Evolutionary conservation across 2,113 vertebrate species (phyloP).

Genomic region (Oreotrochilus melanogaster): DNA sequence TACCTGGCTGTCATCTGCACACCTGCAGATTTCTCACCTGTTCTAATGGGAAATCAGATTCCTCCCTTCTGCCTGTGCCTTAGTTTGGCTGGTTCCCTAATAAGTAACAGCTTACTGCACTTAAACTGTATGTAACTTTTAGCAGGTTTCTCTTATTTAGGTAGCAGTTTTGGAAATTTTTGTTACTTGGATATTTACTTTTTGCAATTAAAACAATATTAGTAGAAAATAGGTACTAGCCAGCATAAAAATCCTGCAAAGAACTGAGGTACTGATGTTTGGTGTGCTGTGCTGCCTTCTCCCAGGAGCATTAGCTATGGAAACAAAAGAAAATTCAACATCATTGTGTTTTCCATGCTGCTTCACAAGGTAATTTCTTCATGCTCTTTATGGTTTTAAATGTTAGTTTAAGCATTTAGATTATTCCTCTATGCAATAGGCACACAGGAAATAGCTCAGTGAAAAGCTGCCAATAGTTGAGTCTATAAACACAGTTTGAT

Average conservation of each 20-base stretch:
- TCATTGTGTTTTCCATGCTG: not conserved
- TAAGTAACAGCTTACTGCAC: not conserved
- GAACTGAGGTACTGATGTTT: not conserved
- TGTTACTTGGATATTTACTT: not conserved
- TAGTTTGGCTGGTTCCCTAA: not conserved
- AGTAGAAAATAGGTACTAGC: not conserved
- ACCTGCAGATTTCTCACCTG: not conserved
- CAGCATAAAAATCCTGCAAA: not conserved
- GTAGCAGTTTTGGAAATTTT: not conserved
- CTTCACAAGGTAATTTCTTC: conserved; percentile 45
- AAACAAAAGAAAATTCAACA: conserved; percentile 36
- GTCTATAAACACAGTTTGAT: conserved; percentile 69
- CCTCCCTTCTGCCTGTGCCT: not conserved
- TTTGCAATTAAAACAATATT: not conserved
- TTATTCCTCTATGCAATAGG: conserved; percentile 41
- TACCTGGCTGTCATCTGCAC: not conserved
- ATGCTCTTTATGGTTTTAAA: conserved; percentile 12
- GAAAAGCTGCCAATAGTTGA: conserved; percentile 59
- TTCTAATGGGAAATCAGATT: not conserved
- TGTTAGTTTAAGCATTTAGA: conserved; percentile 59
- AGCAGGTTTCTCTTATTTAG: not conserved
- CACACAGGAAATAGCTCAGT: conserved; percentile 55
- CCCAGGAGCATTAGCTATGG: not conserved
- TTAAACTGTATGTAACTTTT: not conserved
- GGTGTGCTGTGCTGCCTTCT: not conserved